Evolutionary conservation across 2,797 vertebrate species (phyloP), one percentile per base, ranked within the genome.

Genomic region (Synaphobranchus kaupii): DNA sequence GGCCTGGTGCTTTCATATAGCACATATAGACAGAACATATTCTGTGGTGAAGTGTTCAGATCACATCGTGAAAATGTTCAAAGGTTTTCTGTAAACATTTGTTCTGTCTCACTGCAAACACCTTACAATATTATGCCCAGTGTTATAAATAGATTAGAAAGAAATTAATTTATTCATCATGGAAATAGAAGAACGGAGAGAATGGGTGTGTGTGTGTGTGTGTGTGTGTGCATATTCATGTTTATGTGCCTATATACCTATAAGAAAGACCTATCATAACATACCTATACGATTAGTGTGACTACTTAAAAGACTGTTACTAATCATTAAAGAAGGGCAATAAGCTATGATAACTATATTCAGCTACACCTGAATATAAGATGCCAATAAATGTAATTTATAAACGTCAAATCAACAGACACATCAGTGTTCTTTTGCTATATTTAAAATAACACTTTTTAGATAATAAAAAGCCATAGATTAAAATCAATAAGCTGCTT

Each of bases 401-500:
- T 48, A 22, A 81, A 13, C 71, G 34, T 8, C 78, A 9, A 81
- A 81, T 48, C 22, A 81, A 22, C 34, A 47, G 73, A 9, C 73
- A 78, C 73, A 78, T 17, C 22, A 25, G 44, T 81, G 25, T 31
- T n/a, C 6, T 28, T 31, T 73, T 31, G 12, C 28, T 34, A 34
- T 0, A 48, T n/a, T 80, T 22, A 47, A 22, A 81, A 81, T 81
- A 50, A 50, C 20, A 34, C 31, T 25, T 48, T 81, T 48, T 48
- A 48, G 31, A 48, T 50, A 50, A 81, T 10, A 48, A 50, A 50
- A 48, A 25, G 22, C 17, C 20, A 50, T 25, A 50, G 44, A 25
- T 81, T 81, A 81, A 48, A 20, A 25, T 80, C 44, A n/a, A n/a
- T 81, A 81, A 81, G 44, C 78, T 25, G 22, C 78, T 81, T 81